These are phyloP conservation scores for Pimephales promelas DNA, from an alignment of 2,113 vertebrate genomes.

Conservation along the genomic window DNA sequence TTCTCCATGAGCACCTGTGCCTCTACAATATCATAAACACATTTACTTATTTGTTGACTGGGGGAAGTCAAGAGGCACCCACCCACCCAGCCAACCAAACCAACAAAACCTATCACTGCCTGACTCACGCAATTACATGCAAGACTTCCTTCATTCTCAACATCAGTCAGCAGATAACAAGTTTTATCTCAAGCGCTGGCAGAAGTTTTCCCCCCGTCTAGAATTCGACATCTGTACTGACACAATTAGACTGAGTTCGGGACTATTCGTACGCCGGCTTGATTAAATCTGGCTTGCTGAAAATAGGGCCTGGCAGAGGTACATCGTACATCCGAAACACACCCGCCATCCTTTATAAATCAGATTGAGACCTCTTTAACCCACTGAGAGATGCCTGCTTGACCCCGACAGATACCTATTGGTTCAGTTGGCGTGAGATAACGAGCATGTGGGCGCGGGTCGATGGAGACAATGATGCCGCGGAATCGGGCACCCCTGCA, in stretches of 20 bases:
- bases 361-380: constrained; percentile 25
- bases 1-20: constrained; percentile 11
- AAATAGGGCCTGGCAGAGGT: constrained; percentile 35
- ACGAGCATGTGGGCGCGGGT: constrained; percentile 12
- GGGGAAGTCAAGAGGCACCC: neutral
- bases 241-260: constrained; percentile 29
- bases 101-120: constrained; percentile 16
- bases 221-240: constrained; percentile 34
- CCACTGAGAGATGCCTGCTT: neutral
- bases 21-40: constrained; percentile 8
- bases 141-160: constrained; percentile 25
- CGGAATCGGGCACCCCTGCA: neutral
- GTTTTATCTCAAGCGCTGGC: constrained; percentile 19
- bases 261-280: constrained; percentile 29
- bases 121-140: constrained; percentile 26
- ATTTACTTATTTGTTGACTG: constrained; percentile 19
- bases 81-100: constrained; percentile 6
- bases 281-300: constrained; percentile 43
- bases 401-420: constrained; percentile 47
- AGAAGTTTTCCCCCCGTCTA: constrained; percentile 14
- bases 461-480: constrained; percentile 38
- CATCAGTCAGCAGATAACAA: constrained; percentile 13
- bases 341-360: constrained; percentile 45
- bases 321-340: neutral
- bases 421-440: constrained; percentile 28